A percentile compares a stretch with the other conserved stretches of the same genome.
Evolutionary conservation across 2,888 invertebrate genomes (phyloP).

Genomic region (Himalopsyche tibetana): DNA sequence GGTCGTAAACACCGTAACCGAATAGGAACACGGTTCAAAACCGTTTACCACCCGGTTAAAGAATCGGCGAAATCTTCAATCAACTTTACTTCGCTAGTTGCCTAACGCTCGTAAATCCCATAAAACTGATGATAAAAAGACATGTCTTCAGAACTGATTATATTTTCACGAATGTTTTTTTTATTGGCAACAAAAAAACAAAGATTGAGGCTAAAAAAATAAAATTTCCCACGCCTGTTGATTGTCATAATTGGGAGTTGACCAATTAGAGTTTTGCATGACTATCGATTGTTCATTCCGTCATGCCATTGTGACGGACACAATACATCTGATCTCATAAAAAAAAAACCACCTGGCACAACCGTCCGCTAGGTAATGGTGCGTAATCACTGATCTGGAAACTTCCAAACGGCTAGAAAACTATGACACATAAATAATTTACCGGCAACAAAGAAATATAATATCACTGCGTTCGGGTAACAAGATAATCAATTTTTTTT

Average conservation of each 20-base stretch:
- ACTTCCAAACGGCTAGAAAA: not conserved
- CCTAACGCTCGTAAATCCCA: no score
- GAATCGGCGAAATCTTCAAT: no score
- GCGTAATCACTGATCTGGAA: conserved; percentile 14
- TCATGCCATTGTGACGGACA: not conserved
- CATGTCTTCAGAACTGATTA: no score
- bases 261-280: not conserved
- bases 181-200: no score
- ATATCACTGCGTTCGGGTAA: not conserved
- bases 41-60: no score
- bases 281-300: not conserved
- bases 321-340: not conserved
- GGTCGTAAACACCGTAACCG: no score
- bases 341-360: conserved; percentile 1
- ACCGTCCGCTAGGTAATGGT: not conserved
- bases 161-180: no score
- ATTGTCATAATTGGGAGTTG: not conserved
- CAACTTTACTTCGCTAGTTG: no score
- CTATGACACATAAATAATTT: not conserved
- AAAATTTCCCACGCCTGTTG: no score
- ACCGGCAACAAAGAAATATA: not conserved
- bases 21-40: no score
- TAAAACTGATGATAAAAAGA: no score
- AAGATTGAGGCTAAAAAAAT: no score
- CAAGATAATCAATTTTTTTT: not conserved